A percentile compares a stretch with the other conserved stretches of the same genome.
Evolutionary conservation across 2,113 vertebrate species (phyloP).

Genomic region (Irena cyanogastra): DNA sequence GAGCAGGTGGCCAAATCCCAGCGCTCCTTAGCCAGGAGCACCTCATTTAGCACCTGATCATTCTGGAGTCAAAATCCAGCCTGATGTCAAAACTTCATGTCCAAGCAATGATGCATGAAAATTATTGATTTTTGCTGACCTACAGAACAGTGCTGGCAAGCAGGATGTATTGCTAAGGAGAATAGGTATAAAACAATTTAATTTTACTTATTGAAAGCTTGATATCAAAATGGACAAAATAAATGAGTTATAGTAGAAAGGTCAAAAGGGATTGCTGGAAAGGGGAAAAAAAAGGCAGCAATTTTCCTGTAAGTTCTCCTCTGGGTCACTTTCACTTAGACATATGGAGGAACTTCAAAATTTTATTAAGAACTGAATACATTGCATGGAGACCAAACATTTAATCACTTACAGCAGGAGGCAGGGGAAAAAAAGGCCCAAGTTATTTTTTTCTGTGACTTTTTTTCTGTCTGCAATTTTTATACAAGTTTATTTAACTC

Average conservation of each 20-base stretch:
- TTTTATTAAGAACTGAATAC: background rate
- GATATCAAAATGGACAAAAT: background rate
- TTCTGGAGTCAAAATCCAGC: background rate
- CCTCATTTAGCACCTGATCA: background rate
- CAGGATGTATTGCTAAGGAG: background rate
- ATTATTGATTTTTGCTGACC: background rate
- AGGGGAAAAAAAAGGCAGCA: rapidly evolving
- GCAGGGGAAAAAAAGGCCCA: background rate
- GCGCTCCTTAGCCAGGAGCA: background rate
- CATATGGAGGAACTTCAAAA: background rate
- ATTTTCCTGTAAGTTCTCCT: background rate
- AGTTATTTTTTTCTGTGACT: background rate
- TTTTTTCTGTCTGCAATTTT: background rate
- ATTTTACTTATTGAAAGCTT: background rate
- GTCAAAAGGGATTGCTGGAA: background rate
- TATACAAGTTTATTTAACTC: background rate
- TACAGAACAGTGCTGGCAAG: background rate
- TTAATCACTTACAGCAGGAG: constrained; percentile 4
- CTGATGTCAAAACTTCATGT: background rate
- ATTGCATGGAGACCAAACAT: constrained; percentile 4
- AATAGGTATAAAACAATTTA: background rate
- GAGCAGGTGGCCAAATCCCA: background rate
- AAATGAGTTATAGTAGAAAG: background rate
- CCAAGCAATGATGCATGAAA: background rate
- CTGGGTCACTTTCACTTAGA: constrained; percentile 13